These are phyloP conservation scores for Marmota flaviventris DNA, from an alignment of 2,113 vertebrate species.

Conservation along the genomic window DNA sequence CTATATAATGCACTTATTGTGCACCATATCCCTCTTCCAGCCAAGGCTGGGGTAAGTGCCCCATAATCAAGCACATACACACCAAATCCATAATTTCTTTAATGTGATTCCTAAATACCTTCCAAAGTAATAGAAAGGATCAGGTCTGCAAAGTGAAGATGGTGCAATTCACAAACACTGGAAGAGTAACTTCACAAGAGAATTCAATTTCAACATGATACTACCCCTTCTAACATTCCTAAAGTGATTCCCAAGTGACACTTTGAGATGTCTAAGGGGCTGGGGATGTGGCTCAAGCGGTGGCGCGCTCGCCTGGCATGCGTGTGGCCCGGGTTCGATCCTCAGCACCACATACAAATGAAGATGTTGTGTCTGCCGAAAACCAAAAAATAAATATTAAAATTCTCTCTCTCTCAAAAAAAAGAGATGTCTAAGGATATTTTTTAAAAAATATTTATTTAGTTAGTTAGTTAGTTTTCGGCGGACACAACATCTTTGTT, in stretches of 20 bases:
- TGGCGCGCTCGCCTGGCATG: too few species aligned
- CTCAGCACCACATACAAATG: too few species aligned
- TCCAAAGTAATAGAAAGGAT: slow-evolving; percentile 56
- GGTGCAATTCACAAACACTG: slow-evolving; percentile 77
- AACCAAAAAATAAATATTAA: too few species aligned
- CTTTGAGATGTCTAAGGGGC: background rate
- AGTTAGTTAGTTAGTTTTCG: too few species aligned
- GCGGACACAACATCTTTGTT: too few species aligned
- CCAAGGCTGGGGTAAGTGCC: background rate
- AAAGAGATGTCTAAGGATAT: background rate
- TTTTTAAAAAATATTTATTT: too few species aligned
- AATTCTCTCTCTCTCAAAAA: too few species aligned
- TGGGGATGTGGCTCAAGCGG: too few species aligned
- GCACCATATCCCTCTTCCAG: background rate
- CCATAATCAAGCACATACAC: slow-evolving; percentile 14
- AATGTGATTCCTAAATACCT: slow-evolving; percentile 71
- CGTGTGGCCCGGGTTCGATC: too few species aligned
- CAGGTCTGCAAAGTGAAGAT: slow-evolving; percentile 77
- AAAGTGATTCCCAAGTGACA: background rate
- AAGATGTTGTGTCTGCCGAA: too few species aligned
- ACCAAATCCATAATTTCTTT: slow-evolving; percentile 29
- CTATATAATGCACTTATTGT: background rate
- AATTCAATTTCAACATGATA: slow-evolving; percentile 65
- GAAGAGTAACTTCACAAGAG: slow-evolving; percentile 51
- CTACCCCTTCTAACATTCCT: slow-evolving; percentile 51